Evolutionary conservation across 2,888 invertebrate species (phyloP), one percentile per base, ranked within the genome.

Genomic region (Acleris cristana): DNA sequence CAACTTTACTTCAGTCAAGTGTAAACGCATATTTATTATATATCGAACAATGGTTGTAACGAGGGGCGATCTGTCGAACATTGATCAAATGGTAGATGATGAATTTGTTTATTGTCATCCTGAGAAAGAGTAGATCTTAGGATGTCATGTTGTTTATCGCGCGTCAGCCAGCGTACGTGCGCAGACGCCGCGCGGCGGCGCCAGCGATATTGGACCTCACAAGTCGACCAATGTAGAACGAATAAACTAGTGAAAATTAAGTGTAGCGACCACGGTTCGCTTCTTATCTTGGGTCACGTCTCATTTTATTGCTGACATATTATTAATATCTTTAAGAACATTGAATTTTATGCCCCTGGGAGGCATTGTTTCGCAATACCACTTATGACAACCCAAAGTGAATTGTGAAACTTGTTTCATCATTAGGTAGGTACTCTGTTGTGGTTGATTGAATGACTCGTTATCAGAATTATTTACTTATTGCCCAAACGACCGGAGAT

Each of bases 181-280:
- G 72, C 70, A 82, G 89, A 89, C 89, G 88, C 88, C 88, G 83
- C 75, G 72, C 75, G 73, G 69, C 73, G 68, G 85, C 48, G 62
- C 57, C 60, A 88, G 82, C 72, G 73, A 74, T 76, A 74, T 62
- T 73, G 84, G 90, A 89, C 90, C 90, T 84, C 90, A 90, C 90
- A 90, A 89, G 90, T 81, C 75, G 90, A 74, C 75, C 72, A 82
- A 87, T 87, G 82, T 90, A 83, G 87, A 87, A 83, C 89, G 83
- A 79, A 87, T 88, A 87, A 85, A 89, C 84, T 88, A 87, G 87
- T 88, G 90, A 90, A 91, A 91, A 90, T 90, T 85, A 90, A 90
- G 88, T 90, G 90, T 90, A 82, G 83, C 80, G 81, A 78, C 79
- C 79, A 82, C 82, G 84, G 89, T 82, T 88, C 90, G 85, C 73